Percentiles rank a stretch among this genome's conserved stretches.
phyloP scores from a whole-genome alignment of 2,888 invertebrate genomes.

The Apodemia duryi region DNA sequence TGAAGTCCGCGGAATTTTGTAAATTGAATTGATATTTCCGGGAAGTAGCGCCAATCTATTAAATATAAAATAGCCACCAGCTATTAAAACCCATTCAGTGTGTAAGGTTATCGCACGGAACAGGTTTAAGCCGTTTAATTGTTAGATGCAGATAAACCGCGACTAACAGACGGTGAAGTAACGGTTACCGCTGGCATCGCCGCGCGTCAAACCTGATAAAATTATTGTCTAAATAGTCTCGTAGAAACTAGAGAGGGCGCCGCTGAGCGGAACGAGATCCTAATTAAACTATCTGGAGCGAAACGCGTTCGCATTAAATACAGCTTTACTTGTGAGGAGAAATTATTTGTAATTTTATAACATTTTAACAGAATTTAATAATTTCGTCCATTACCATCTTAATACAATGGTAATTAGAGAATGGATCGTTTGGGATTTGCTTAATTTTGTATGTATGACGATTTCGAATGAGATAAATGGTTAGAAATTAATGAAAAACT shows the following conservation, averaged over 20 bases:
- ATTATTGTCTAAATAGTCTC: constrained; percentile 54
- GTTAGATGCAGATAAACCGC: constrained; percentile 23
- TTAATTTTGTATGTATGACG: constrained; percentile 13
- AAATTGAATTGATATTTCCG: too few species aligned
- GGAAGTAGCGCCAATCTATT: too few species aligned
- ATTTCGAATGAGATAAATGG: constrained; percentile 8
- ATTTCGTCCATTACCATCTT: constrained; percentile 18
- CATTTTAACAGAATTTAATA: constrained; percentile 21
- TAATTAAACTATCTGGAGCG: constrained; percentile 75
- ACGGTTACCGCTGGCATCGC: constrained; percentile 32
- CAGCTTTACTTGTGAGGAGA: constrained; percentile 42
- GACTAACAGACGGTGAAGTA: constrained; percentile 26
- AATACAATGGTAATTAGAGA: constrained; percentile 9
- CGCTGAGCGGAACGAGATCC: constrained; percentile 67
- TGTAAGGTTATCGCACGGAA: constrained; percentile 10
- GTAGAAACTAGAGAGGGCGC: constrained; percentile 61
- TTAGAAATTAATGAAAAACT: constrained; percentile 1
- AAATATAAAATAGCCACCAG: too few species aligned
- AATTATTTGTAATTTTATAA: constrained; percentile 36
- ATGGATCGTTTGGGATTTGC: constrained; percentile 6
- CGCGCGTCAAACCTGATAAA: constrained; percentile 48
- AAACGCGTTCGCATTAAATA: constrained; percentile 55
- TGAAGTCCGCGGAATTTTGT: too few species aligned
- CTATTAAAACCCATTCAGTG: neutral
- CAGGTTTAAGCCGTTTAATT: constrained; percentile 21